Evolutionary conservation across 2,888 invertebrate species (phyloP).

Genomic region (Seira sanloemensis): DNA sequence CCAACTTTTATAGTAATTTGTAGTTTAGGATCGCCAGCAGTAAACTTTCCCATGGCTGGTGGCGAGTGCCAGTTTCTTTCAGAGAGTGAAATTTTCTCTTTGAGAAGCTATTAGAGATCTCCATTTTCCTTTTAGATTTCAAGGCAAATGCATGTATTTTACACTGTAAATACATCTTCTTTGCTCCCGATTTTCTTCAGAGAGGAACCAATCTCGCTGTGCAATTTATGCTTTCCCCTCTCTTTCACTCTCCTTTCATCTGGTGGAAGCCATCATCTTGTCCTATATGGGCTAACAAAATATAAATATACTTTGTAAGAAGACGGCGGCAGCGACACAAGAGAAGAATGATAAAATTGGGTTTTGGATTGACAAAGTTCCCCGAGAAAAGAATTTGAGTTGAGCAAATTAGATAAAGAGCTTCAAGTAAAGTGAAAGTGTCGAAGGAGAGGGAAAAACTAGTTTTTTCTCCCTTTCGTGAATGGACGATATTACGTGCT

Average conservation of each 20-base stretch:
- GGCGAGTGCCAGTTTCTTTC: background rate
- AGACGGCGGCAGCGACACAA: background rate
- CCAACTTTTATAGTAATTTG: background rate
- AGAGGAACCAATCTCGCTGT: conserved; percentile 35
- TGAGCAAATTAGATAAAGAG: conserved; percentile 60
- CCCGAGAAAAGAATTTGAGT: conserved; percentile 42
- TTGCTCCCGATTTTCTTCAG: background rate
- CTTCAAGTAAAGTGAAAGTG: conserved; percentile 53
- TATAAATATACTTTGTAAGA: conserved; percentile 8
- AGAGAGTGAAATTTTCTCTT: background rate
- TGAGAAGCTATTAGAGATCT: background rate
- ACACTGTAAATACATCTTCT: background rate
- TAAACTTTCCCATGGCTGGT: background rate
- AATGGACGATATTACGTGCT: conserved; percentile 29
- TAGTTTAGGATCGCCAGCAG: background rate
- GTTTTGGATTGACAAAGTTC: conserved; percentile 58
- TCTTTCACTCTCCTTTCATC: conserved; percentile 20
- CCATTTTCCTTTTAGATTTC: background rate
- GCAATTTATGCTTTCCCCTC: conserved; percentile 53
- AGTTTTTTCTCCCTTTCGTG: conserved; percentile 9
- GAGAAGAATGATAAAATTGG: conserved; percentile 43
- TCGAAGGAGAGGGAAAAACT: conserved; percentile 35
- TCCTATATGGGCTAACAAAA: background rate
- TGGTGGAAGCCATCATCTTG: conserved; percentile 8
- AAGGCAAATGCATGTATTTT: background rate